Percentiles rank a stretch among this genome's conserved stretches.
phyloP scores from a whole-genome alignment of 2,797 vertebrate species.

The Prionace glauca region DNA sequence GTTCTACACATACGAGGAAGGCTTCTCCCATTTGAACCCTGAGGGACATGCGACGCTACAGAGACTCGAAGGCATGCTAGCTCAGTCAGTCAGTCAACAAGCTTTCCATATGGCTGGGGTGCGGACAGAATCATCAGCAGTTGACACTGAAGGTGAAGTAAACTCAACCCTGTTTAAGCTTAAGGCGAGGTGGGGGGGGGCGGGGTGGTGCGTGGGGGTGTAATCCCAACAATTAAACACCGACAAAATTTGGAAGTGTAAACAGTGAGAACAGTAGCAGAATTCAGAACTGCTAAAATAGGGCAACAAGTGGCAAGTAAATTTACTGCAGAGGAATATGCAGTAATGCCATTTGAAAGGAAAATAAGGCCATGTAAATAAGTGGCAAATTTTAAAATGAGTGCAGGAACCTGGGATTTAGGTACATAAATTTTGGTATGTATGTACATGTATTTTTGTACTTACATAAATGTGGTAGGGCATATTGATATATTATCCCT shows the following conservation, averaged over 20 bases:
- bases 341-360: not conserved
- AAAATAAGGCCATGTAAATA: not conserved
- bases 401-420: not conserved
- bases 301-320: not conserved
- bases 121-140: constrained; percentile 69
- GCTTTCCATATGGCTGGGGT: constrained; percentile 84
- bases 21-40: constrained; percentile 75
- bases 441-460: not conserved
- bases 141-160: constrained; percentile 72
- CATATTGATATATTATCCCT: not conserved
- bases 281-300: not conserved
- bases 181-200: not conserved
- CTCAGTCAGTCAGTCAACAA: constrained; percentile 75
- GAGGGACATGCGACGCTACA: constrained; percentile 89
- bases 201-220: no score
- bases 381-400: not conserved
- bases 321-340: not conserved
- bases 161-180: not conserved
- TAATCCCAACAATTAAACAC: not conserved
- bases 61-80: constrained; percentile 87
- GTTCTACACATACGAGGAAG: constrained; percentile 94
- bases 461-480: not conserved
- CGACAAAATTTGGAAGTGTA: not conserved
- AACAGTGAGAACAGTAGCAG: not conserved
- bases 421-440: not conserved